Percentiles rank a stretch among this genome's conserved stretches.
These are phyloP conservation scores for Koerneria pararmatus DNA, from an alignment of 2,888 invertebrate species.

Conservation along the genomic window DNA sequence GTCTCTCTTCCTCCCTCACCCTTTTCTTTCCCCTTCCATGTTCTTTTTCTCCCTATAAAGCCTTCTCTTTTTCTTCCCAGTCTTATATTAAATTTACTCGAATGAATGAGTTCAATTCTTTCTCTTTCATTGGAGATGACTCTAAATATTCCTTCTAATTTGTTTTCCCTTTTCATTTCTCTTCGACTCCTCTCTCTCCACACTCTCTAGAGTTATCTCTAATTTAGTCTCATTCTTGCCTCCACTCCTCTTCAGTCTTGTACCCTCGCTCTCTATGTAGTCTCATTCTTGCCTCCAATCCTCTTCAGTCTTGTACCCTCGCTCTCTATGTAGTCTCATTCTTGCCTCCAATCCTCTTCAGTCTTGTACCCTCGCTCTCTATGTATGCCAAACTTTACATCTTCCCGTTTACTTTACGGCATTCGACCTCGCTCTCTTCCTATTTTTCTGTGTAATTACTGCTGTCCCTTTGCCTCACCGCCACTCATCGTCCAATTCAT, in stretches of 20 bases:
- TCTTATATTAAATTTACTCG: background rate
- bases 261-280: slow-evolving; percentile 10
- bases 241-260: background rate
- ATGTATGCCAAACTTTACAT: background rate
- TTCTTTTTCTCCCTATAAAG: too few species aligned
- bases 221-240: slow-evolving; percentile 3
- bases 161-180: background rate
- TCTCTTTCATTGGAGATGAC: too few species aligned
- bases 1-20: too few species aligned
- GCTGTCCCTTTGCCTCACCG: background rate
- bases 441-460: background rate
- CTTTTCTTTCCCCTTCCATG: too few species aligned
- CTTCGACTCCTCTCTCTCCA: background rate
- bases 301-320: background rate
- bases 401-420: background rate
- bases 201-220: background rate
- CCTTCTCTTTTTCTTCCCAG: background rate
- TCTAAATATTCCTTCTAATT: too few species aligned
- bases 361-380: background rate
- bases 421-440: background rate
- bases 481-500: background rate
- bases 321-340: background rate
- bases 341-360: background rate
- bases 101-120: too few species aligned
- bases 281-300: background rate